Conservation (phyloP, 2,797 vertebrate genomes). For the Carapus acus region DNA sequence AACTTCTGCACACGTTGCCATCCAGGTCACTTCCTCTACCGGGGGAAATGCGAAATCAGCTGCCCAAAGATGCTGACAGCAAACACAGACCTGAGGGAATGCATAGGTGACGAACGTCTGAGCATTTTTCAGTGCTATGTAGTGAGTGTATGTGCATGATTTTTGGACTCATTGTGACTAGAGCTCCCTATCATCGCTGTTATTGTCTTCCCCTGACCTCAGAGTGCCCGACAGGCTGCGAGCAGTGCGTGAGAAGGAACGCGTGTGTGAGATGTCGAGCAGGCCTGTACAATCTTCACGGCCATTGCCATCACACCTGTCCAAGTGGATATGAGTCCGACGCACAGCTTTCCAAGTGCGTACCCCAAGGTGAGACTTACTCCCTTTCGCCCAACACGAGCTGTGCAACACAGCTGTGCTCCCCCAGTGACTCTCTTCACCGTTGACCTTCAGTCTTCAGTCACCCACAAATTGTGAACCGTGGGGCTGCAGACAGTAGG, state of each 20-base stretch:
- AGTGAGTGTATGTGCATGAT: too few species aligned
- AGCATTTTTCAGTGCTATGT: neutral
- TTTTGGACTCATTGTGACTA: too few species aligned
- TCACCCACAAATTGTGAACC: constrained; percentile 38
- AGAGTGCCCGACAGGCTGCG: constrained; percentile 87
- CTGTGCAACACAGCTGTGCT: constrained; percentile 6
- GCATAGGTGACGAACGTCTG: constrained; percentile 43
- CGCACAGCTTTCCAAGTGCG: constrained; percentile 81
- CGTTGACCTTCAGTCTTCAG: neutral
- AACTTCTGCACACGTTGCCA: constrained; percentile 63
- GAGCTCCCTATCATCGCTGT: too few species aligned
- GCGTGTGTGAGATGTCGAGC: constrained; percentile 82
- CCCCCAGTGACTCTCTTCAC: constrained; percentile 5
- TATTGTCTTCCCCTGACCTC: constrained; percentile 43
- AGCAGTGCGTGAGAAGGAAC: constrained; percentile 80
- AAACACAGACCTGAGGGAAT: constrained; percentile 47
- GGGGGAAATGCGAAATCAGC: constrained; percentile 55
- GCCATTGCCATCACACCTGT: constrained; percentile 82
- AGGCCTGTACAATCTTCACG: constrained; percentile 78
- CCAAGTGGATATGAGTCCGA: constrained; percentile 78
- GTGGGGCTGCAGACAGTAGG: constrained; percentile 51
- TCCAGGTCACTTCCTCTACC: constrained; percentile 49
- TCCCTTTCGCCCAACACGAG: neutral
- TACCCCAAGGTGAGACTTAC: constrained; percentile 72
- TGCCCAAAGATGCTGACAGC: constrained; percentile 50